Conservation (phyloP, 2,888 invertebrate species). For the Leptopilina myrica region DNA sequence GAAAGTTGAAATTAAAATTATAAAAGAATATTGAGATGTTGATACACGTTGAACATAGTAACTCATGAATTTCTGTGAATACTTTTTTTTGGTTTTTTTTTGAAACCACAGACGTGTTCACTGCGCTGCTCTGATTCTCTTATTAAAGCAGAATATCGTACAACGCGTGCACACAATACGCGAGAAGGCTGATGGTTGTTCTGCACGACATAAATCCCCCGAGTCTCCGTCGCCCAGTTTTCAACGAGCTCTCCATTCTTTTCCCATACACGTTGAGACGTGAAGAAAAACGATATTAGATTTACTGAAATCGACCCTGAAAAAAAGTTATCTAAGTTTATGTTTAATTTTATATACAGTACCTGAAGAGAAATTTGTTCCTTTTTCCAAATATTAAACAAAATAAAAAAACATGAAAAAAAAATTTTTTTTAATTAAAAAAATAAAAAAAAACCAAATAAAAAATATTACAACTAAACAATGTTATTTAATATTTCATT, state of each 20-base stretch:
- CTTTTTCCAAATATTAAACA: too few species aligned
- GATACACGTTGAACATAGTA: conserved; percentile 1
- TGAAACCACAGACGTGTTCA: conserved; percentile 27
- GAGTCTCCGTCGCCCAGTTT: conserved; percentile 56
- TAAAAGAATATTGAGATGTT: conserved; percentile 16
- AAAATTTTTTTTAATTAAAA: neutral
- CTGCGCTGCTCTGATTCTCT: conserved; percentile 49
- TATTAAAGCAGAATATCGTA: conserved; percentile 50
- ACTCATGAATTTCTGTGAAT: conserved; percentile 11
- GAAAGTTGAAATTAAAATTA: conserved; percentile 21
- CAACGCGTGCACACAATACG: conserved; percentile 45
- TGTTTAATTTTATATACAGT: neutral
- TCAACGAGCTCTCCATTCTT: conserved; percentile 59
- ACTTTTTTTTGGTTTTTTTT: neutral
- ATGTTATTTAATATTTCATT: too few species aligned
- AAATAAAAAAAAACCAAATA: neutral
- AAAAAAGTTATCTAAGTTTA: conserved; percentile 18
- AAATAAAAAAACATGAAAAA: neutral
- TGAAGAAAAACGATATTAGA: conserved; percentile 62
- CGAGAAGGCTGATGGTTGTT: conserved; percentile 44
- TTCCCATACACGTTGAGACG: conserved; percentile 49
- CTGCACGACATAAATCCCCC: conserved; percentile 52
- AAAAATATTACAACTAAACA: too few species aligned
- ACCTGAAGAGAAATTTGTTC: too few species aligned
- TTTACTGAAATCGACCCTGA: conserved; percentile 48